Base-by-base conservation (phyloP, 2,797 vertebrate species). In the Amblyopsis hoosieri region DNA sequence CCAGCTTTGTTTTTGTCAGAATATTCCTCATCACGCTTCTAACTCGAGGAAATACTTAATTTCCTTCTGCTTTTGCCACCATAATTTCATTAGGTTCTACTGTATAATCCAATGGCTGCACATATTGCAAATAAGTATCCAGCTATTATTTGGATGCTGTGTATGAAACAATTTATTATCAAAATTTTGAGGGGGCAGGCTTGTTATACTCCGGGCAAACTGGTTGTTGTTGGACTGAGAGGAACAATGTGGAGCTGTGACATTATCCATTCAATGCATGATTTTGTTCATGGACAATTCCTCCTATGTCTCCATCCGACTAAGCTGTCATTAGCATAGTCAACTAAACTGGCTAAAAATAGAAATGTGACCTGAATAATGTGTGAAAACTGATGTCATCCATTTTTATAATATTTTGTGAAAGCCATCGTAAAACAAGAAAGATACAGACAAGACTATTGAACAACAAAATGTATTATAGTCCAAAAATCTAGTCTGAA, bases 91-190 rank as follows among this genome's bases (percentile, higher is more conserved):
- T 45, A 72, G 83, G 65, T 81, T 85, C 63, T 69, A 63, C 72
- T 66, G 61, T 57, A 78, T 69, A 62, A 77, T 85, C 87, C 85
- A 72, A 57, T 69, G 79, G 70, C 60, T 84, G 69, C 67, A 65
- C 71, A 86, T 73, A 67, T 49, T 57, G 57, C 57, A 64, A 82
- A 88, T 86, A 82, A 86, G 72, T 31, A 87, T 87, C 82, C 67
- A 69, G 71, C 77, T 90, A 87, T 88, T 90, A 89, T 90, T 90
- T 89, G 87, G 78, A 86, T 86, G 78, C 68, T 84, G 73, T 85
- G 81, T 82, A 88, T 86, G 80, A 87, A 87, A 81, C 67, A 75
- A 83, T 78, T 69, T 80, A 66, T 78, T 87, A 85, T 86, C 83
- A 80, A 48, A 53, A 60, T 75, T 63, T 76, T 66, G 56, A 63